Base-by-base conservation (phyloP, 1,140 invertebrate species). In the Philopotamus ludificatus region DNA sequence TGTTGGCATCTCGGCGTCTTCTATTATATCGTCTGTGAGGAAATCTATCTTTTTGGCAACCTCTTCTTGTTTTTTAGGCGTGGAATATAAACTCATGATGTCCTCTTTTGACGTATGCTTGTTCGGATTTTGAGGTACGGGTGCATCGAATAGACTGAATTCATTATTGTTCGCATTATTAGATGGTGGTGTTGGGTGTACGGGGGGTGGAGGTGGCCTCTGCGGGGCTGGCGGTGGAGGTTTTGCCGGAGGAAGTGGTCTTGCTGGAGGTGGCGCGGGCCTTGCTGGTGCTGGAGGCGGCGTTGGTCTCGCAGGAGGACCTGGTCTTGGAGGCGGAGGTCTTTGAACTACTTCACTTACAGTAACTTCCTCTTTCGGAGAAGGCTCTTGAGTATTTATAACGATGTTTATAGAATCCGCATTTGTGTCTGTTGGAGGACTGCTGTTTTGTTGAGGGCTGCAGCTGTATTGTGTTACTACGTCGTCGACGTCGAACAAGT, bases 81-180 rank as follows among this genome's bases (percentile, higher is more conserved):
- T 77, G 16, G 85, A 82, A 65, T 86, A 87, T n/a, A 87, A 75
- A 74, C 85, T 87, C 20, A 87, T 72, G 41, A 87, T 87, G 63
- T 84, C 86, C 72, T 86, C 84, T 63, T 85, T 87, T 15, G 82
- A 81, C 25, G 82, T 74, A 64, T 1, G 28, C 54, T 7, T 65
- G 42, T 1, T 71, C 65, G 26, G 63, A 34, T 21, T 41, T 47
- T 23, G 63, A 2, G 75, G 77, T 7, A 58, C 72, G 2, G 79
- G 79, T 20, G 79, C 78, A 59, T 81, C 79, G 64, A 80, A 81
- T n/a, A 81, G 66, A 50, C 79, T 81, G 28, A 64, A 70, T 21
- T 70, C 68, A 22, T 70, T 64, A 20, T 39, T 66, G 0, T 39
- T 51, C 12, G 67, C 26, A n/a, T 42, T 72, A 76, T 74, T 7